Evolutionary conservation across 2,113 vertebrate species (phyloP), one percentile per base, ranked within the genome.

Genomic region (Eurystomus gularis): DNA sequence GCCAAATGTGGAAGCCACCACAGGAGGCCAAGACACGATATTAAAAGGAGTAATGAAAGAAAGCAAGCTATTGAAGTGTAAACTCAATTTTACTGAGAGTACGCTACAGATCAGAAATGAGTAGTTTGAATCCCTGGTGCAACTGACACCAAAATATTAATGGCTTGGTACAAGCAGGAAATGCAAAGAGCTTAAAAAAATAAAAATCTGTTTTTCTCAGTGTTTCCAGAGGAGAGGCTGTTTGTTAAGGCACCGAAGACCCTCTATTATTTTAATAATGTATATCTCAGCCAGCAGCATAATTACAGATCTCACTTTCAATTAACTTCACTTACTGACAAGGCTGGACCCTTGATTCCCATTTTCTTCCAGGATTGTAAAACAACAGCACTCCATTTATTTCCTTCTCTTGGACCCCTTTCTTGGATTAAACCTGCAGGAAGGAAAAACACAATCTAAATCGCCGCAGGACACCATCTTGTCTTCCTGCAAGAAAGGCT

Each of bases 11-110:
- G 94, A 96, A 97, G 76, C 69, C 90, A 94, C 91, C 82, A 58
- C 76, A 78, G 92, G 86, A 95, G 86, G 82, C 95, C 83, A 95
- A 82, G 82, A 25, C 58, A 87, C 73, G 71, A 91, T 94, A 92
- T 95, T 94, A 93, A 96, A 87, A 82, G 90, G 94, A 94, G 94
- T 91, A 96, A 96, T 95, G 88, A 97, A 96, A 95, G 94, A 72
- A 88, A 92, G 90, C 46, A 96, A 96, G 44, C 58, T 87, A 81
- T 35, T 96, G 87, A 90, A 94, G 87, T 88, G 72, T 71, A 90
- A 96, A 95, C 95, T 91, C 81, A 83, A 70, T 75, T 96, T 94
- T 89, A 87, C 89, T 88, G 70, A 57, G 85, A 95, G 71, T 46
- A 86, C 78, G 80, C 48, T 86, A 68, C 80, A 72, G 40, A 90